Evolutionary conservation across 2,113 vertebrate species (phyloP), one percentile per base, ranked within the genome.

Genomic region (Salvelinus fontinalis): DNA sequence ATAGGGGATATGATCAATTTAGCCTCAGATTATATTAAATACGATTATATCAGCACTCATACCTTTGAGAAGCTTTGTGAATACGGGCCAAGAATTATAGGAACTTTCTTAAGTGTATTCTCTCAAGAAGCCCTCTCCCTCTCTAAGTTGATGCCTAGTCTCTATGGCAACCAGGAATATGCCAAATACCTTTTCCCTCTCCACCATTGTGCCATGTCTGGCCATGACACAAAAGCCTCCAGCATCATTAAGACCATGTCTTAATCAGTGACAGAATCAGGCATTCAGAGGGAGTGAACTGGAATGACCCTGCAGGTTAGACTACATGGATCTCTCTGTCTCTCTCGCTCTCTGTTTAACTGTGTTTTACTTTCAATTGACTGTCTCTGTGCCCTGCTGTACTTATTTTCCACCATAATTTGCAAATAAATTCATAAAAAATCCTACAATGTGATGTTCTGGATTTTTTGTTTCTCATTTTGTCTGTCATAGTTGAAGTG

Each of bases 231-330:
- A 62, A 24, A 62, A 24, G 18, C 59, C n/a, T 62, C n/a, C 59
- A 62, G 8, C 59, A 22, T 39, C 67, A 16, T 18, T 22, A 11
- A n/a, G 20, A 5, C 67, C 2, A 44, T 22, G 48, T 44, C 70
- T 57, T 59, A 54, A 59, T n/a, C 49, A 59, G 18, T 22, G 26
- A 59, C 18, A 75, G 3, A 39, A 34, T 44, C 74, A 83, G 74
- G 81, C 70, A 73, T 84, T 80, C 77, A 86, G 5, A 22, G 16
- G 69, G 51, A 14, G 29, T 67, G n/a, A 74, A 65, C 44, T 59
- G 74, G 75, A 88, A 72, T 13, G 39, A 44, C 9, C 27, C 64
- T 54, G 31, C 20, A 49, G 16, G 34, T 48, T 18, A 48, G 5
- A 22, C 31, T 9, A 22, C 67, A 77, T 1, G 1, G 51, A 59